phyloP scores from a whole-genome alignment of 2,888 invertebrate genomes.

The Eubasilissa splendida region DNA sequence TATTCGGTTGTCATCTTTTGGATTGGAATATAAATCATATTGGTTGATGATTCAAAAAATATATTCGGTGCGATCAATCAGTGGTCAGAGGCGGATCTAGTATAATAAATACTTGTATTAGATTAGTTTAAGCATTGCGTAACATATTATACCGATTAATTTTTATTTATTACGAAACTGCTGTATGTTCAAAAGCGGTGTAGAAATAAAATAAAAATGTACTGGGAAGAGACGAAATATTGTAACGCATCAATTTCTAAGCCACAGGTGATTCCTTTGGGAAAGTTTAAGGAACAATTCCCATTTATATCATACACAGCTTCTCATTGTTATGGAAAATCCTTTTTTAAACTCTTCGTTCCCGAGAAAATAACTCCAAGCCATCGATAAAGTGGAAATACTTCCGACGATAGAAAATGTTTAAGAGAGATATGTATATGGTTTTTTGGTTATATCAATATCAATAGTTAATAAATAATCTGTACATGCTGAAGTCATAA shows the following conservation, averaged over 20 bases:
- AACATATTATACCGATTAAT: no score
- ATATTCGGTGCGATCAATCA: no score
- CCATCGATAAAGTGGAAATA: conserved; percentile 31
- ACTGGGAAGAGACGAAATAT: conserved; percentile 38
- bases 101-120: no score
- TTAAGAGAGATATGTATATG: conserved; percentile 4
- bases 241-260: conserved; percentile 50
- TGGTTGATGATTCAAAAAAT: no score
- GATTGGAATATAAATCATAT: no score
- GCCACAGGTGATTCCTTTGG: conserved; percentile 49
- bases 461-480: no score
- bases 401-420: neutral
- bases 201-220: neutral
- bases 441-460: neutral
- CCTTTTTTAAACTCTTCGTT: conserved; percentile 32
- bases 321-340: conserved; percentile 40
- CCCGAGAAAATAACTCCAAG: conserved; percentile 12
- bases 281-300: conserved; percentile 38
- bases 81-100: no score
- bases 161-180: no score
- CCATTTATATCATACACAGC: conserved; percentile 30
- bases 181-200: no score
- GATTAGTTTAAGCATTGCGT: no score
- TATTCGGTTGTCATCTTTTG: no score
- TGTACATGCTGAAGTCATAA: no score